Evolutionary conservation across 30 jellyfish, hydroid and myxozoan species (phyloP).

Genomic region (Phacellophora camtschatica): DNA sequence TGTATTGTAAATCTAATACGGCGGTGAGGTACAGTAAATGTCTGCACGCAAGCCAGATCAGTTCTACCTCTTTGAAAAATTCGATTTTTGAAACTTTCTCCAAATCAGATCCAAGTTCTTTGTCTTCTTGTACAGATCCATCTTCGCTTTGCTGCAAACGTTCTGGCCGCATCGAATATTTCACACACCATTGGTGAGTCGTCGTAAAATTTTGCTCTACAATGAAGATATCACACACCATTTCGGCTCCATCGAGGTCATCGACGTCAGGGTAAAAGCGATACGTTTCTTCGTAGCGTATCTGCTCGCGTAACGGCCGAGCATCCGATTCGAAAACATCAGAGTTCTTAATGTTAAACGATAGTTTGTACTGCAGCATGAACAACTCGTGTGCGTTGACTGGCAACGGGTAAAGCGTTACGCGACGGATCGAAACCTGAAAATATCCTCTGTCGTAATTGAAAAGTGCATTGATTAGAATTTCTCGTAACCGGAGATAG

Average conservation of each 20-base stretch:
- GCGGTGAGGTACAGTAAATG: too few relatives aligned
- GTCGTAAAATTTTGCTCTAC: not conserved
- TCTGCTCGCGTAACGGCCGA: conserved; percentile 12
- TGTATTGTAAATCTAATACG: too few relatives aligned
- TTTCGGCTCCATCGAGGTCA: not conserved
- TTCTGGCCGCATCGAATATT: not conserved
- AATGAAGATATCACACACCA: not conserved
- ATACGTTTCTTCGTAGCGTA: conserved; percentile 17
- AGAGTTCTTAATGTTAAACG: not conserved
- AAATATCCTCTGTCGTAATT: not conserved
- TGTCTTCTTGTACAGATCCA: not conserved
- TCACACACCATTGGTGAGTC: not conserved
- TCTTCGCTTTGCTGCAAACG: not conserved
- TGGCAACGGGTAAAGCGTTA: conserved; percentile 4
- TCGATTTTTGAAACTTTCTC: not conserved
- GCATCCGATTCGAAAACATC: not conserved
- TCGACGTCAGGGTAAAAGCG: not conserved
- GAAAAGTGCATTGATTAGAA: not conserved
- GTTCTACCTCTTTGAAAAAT: not conserved
- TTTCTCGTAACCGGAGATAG: not conserved
- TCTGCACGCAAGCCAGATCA: too few relatives aligned
- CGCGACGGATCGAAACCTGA: not conserved
- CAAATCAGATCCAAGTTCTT: not conserved
- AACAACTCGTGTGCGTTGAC: not conserved
- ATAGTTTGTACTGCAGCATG: conserved; percentile 6